Conservation (phyloP, 2,113 vertebrate genomes). For the Lathamus discolor region DNA sequence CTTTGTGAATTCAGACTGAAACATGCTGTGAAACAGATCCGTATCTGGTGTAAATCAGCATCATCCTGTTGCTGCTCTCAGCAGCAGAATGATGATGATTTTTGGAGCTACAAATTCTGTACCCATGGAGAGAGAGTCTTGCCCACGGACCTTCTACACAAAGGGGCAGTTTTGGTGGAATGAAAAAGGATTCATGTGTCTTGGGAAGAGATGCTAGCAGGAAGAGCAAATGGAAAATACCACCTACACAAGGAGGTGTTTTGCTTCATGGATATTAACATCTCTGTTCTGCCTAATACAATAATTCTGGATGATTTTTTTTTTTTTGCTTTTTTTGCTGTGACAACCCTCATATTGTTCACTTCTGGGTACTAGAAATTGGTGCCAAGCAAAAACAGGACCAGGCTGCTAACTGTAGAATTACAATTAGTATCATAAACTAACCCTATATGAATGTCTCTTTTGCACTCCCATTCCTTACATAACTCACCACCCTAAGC, state of each 20-base stretch:
- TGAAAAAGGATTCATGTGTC: neutral
- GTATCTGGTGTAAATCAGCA: slow-evolving; percentile 47
- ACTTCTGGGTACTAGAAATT: neutral
- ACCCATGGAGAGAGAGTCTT: neutral
- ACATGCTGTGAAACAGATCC: slow-evolving; percentile 14
- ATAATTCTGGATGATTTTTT: neutral
- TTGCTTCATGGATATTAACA: neutral
- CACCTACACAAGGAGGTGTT: neutral
- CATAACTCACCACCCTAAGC: neutral
- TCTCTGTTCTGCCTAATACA: neutral
- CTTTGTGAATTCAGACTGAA: slow-evolving; percentile 55
- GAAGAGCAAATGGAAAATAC: neutral
- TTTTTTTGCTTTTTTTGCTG: neutral
- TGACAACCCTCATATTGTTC: neutral
- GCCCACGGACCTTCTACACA: neutral
- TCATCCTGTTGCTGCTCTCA: slow-evolving; percentile 16
- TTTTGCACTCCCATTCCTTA: neutral
- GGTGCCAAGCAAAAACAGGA: neutral
- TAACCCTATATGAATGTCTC: neutral
- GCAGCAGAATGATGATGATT: neutral
- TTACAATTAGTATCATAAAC: neutral
- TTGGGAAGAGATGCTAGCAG: neutral
- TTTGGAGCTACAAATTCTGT: neutral
- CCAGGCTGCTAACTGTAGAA: neutral
- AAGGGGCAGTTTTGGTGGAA: neutral